Conservation (phyloP, 2,888 invertebrate species). For the Bursaphelenchus okinawaensis region DNA sequence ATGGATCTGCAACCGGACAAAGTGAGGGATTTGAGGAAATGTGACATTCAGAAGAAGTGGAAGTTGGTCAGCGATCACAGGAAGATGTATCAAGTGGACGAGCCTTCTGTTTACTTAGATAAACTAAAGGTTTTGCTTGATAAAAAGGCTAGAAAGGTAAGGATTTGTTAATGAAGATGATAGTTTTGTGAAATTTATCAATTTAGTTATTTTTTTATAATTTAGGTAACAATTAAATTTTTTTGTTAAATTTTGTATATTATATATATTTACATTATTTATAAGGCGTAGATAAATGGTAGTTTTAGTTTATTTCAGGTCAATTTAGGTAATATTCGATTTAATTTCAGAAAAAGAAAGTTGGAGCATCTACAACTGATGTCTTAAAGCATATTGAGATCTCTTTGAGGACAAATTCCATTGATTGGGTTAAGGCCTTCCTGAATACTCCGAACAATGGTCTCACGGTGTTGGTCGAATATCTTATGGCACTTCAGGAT, state of each 20-base stretch:
- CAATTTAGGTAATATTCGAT: no score
- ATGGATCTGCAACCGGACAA: slow-evolving; percentile 99
- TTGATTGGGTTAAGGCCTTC: slow-evolving; percentile 99
- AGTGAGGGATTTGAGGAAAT: slow-evolving; percentile 85
- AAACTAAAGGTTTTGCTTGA: slow-evolving; percentile 83
- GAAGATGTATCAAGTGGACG: slow-evolving; percentile 89
- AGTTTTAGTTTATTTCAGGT: no score
- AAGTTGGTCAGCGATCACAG: slow-evolving; percentile 96
- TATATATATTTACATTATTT: no score
- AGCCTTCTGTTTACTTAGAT: slow-evolving; percentile 89
- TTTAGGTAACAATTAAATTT: no score
- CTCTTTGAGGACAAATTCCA: slow-evolving; percentile 94
- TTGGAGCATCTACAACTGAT: slow-evolving; percentile 82
- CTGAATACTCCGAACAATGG: slow-evolving; percentile 92
- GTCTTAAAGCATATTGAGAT: slow-evolving; percentile 96
- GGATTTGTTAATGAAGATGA: no score
- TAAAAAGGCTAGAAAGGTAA: slow-evolving; percentile 66
- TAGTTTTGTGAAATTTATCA: not conserved
- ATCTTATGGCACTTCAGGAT: slow-evolving; percentile 70
- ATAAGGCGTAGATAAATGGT: no score
- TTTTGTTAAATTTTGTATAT: no score
- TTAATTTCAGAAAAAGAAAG: slow-evolving; percentile 60
- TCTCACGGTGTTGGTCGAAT: slow-evolving; percentile 90
- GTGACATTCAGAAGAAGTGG: slow-evolving; percentile 98
- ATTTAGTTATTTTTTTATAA: not conserved